Evolutionary conservation across 2,888 invertebrate species (phyloP), one percentile per base, ranked within the genome.

Genomic region (Lobophora halterata): DNA sequence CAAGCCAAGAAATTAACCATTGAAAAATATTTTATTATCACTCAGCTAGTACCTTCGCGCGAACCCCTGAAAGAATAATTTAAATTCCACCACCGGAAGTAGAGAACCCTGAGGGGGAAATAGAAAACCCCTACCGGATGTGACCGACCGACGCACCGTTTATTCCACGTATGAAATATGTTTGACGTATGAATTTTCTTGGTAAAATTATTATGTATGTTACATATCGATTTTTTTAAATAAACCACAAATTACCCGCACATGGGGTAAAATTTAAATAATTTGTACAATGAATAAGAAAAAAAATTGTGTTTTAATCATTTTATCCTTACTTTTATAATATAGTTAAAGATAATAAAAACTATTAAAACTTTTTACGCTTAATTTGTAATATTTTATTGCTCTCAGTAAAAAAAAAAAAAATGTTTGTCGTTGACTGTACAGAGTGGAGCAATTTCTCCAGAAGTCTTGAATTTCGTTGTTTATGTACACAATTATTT

Each of bases 61-160:
- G 55, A 55, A 52, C 43, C 46, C 54, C 43, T 50, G 50, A 49
- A 54, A 59, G 59, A 59, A 59, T 53, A 60, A 58, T 60, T 49
- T 46, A 49, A 49, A 34, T 47, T 29, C 41, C 39, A 38, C 37
- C 36, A 41, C 55, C 63, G 79, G 78, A 78, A 70, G 69, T 60
- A 59, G 56, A 60, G 61, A 25, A 29, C 37, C 66, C 65, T 61
- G 58, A 61, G 36, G 56, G 65, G 78, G 75, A 79, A 78, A 78
- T 78, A 71, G 77, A 69, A 75, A 72, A 75, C 64, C 68, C 65
- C 56, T 58, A 55, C 65, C 71, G 78, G 79, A 78, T 68, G 74
- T 66, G 66, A 67, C 62, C 58, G 61, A 58, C 65, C 58, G 61
- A 58, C 65, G 54, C 72, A 74, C 72, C 30, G 74, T 77, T 72